Evolutionary conservation across 2,113 vertebrate genomes (phyloP), one percentile per base, ranked within the genome.

Genomic region (Chlamydotis undulata): DNA sequence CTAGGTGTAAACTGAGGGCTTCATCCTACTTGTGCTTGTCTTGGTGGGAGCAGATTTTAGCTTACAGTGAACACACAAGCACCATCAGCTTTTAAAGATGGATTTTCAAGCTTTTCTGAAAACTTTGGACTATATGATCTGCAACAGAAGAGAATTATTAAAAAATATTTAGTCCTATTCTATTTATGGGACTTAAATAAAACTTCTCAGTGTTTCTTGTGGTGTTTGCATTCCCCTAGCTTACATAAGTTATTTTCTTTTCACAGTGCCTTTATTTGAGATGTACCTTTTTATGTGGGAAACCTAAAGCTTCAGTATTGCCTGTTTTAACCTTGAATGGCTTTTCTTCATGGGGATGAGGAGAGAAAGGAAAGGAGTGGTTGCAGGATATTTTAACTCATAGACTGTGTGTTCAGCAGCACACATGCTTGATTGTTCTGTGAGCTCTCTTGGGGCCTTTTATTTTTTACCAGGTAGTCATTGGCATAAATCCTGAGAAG

Each of bases 391-490:
- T 89, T 94, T 93, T 68, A 84, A 35, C 33, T 83, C 47, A 23
- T 33, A 57, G 61, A 21, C 31, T 81, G 33, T 63, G 39, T n/a
- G 26, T 47, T 28, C 45, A 94, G 87, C 84, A 87, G 59, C 75
- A 95, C 70, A 81, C 31, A 8, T 17, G 9, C 68, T 35, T 56
- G 50, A 78, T 94, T 96, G 63, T 95, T 97, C 53, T 92, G 3
- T 70, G 74, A 35, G 14, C 35, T 77, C 56, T 70, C 41, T 17
- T 83, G 87, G 88, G 67, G 67, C 93, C 80, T 96, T 79, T 93
- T 63, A 28, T 47, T 95, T 94, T 75, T 89, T 14, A 47, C 19
- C 29, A 81, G 64, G 56, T 68, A 89, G 50, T 61, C 47, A 22
- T 37, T 89, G 87, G 79, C 80, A 19, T 78, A 71, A 60, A 81